Evolutionary conservation across 2,797 vertebrate genomes (phyloP).

Genomic region (Leuciscus waleckii): DNA sequence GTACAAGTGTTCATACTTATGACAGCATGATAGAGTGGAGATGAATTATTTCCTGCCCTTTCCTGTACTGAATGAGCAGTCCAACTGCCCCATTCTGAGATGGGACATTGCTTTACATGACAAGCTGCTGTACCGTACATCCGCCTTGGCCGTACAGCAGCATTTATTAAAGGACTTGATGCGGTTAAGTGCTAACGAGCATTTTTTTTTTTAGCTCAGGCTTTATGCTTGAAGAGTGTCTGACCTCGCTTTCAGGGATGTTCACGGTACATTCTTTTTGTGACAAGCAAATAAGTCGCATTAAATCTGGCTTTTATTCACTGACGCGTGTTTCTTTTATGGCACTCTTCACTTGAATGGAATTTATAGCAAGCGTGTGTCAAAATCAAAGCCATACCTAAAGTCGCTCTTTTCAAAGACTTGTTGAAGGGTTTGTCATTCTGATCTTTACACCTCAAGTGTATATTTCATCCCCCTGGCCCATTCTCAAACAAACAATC

Average conservation of each 20-base stretch:
- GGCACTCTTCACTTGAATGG: constrained; percentile 13
- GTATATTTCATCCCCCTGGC: constrained; percentile 46
- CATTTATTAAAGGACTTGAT: constrained; percentile 76
- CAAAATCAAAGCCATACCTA: constrained; percentile 44
- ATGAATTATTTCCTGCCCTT: too few species aligned
- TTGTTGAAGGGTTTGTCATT: constrained; percentile 46
- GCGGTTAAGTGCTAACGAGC: constrained; percentile 71
- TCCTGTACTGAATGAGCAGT: too few species aligned
- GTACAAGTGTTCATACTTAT: too few species aligned
- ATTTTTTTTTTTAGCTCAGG: constrained; percentile 59
- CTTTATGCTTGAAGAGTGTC: constrained; percentile 36
- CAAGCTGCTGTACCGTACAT: too few species aligned
- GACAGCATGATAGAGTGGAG: too few species aligned
- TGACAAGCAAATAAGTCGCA: constrained; percentile 32
- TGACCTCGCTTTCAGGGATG: constrained; percentile 27
- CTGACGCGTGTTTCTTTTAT: constrained; percentile 21
- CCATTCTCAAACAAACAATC: constrained; percentile 46
- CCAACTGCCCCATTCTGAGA: too few species aligned
- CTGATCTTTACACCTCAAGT: constrained; percentile 41
- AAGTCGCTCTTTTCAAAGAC: constrained; percentile 27
- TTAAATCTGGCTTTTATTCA: constrained; percentile 22
- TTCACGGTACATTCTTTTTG: constrained; percentile 41
- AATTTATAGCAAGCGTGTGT: constrained; percentile 3
- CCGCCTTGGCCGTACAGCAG: too few species aligned
- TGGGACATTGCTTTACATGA: too few species aligned